Conservation (phyloP, 2,888 invertebrate genomes). For the Cataglyphis rosenhaueri region DNA sequence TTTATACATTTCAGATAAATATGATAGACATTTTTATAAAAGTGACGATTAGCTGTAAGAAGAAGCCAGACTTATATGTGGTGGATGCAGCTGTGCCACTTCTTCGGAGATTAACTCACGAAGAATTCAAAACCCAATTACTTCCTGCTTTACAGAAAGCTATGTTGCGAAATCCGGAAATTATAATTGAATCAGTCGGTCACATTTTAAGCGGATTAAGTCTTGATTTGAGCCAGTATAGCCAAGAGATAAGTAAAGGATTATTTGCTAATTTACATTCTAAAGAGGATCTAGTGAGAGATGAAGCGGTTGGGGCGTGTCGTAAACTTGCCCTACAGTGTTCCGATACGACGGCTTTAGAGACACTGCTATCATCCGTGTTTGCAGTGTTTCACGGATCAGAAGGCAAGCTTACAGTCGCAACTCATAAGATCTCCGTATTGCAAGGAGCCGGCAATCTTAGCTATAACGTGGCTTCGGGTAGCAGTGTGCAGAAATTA, state of each 20-base stretch:
- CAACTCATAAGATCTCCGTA: slow-evolving; percentile 95
- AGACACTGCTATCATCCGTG: slow-evolving; percentile 89
- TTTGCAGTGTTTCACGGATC: slow-evolving; percentile 95
- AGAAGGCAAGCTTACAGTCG: slow-evolving; percentile 95
- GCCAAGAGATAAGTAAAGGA: slow-evolving; percentile 92
- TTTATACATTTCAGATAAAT: slow-evolving; percentile 85
- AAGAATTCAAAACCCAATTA: slow-evolving; percentile 91
- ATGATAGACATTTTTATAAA: slow-evolving; percentile 91
- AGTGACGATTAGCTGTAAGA: slow-evolving; percentile 92
- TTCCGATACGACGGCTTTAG: slow-evolving; percentile 89
- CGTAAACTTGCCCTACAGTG: slow-evolving; percentile 91
- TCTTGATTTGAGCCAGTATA: slow-evolving; percentile 92
- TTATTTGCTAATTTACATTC: slow-evolving; percentile 95
- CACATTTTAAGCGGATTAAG: slow-evolving; percentile 90
- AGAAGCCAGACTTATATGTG: slow-evolving; percentile 90
- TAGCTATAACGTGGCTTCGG: slow-evolving; percentile 89
- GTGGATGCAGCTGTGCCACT: slow-evolving; percentile 90
- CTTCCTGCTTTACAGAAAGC: slow-evolving; percentile 96
- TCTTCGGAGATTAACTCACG: slow-evolving; percentile 88
- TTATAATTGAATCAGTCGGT: slow-evolving; percentile 93
- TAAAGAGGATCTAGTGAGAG: slow-evolving; percentile 92
- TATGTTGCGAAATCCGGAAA: slow-evolving; percentile 97
- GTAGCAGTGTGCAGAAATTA: slow-evolving; percentile 87
- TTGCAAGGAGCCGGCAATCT: slow-evolving; percentile 92
- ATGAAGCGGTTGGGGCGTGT: slow-evolving; percentile 91